Percentiles rank a stretch among this genome's conserved stretches.
Conservation (phyloP, 2,888 invertebrate genomes). For the Isotomurus palustris region DNA sequence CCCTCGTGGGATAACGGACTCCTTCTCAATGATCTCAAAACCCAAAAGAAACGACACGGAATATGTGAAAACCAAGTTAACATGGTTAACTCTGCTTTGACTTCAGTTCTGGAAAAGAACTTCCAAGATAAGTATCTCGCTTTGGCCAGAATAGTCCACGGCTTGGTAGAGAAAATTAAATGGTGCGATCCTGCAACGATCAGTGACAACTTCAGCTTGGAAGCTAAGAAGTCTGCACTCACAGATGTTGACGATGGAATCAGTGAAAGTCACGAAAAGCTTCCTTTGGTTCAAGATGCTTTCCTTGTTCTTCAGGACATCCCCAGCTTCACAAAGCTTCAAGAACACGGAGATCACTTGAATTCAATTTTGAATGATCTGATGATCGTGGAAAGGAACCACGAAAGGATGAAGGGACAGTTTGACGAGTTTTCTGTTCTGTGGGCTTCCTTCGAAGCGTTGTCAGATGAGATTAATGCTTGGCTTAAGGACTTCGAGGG, state of each 20-base stretch:
- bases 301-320: conserved; percentile 66
- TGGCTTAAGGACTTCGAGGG: conserved; percentile 78
- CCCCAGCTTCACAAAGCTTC: conserved; percentile 66
- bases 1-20: conserved; percentile 72
- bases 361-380: conserved; percentile 67
- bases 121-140: conserved; percentile 78
- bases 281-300: conserved; percentile 65
- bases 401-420: conserved; percentile 62
- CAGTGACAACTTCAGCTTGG: conserved; percentile 85
- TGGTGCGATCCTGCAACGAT: conserved; percentile 88
- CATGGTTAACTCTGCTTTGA: conserved; percentile 68
- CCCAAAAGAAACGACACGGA: conserved; percentile 77
- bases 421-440: conserved; percentile 67
- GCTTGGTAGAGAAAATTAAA: conserved; percentile 78
- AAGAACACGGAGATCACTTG: conserved; percentile 64
- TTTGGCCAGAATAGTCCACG: conserved; percentile 71
- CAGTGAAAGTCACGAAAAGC: conserved; percentile 64
- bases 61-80: conserved; percentile 70
- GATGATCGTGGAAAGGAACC: conserved; percentile 64
- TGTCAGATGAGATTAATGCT: conserved; percentile 66
- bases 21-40: conserved; percentile 74
- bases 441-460: conserved; percentile 75
- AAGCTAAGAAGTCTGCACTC: conserved; percentile 79
- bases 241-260: conserved; percentile 70
- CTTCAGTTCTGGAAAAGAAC: conserved; percentile 78